Conservation (phyloP, 2,888 invertebrate genomes). For the Calliphora vomitoria region DNA sequence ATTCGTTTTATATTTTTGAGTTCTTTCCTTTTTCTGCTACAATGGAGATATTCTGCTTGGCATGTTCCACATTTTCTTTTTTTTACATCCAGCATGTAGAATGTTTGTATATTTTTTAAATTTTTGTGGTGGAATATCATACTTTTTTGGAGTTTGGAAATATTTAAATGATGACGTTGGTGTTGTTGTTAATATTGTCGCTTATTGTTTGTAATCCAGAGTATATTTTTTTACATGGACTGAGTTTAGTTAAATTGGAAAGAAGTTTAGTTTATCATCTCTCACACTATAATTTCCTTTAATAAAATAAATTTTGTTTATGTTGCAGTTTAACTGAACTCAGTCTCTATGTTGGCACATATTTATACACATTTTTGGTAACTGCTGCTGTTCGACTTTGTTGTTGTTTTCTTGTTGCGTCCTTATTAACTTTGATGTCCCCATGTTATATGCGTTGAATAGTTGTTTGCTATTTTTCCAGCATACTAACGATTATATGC, state of each 20-base stretch:
- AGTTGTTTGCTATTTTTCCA: conserved; percentile 46
- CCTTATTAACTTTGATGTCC: conserved; percentile 43
- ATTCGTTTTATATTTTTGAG: neutral
- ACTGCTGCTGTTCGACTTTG: neutral
- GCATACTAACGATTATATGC: conserved; percentile 52
- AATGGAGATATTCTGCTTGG: neutral
- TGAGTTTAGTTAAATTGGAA: neutral
- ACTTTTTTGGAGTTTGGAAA: conserved; percentile 34
- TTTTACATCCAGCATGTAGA: neutral
- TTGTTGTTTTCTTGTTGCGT: conserved; percentile 44
- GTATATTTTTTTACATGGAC: neutral
- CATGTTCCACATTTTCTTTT: neutral
- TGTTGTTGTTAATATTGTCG: neutral
- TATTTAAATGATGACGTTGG: conserved; percentile 43
- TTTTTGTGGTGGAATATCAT: conserved; percentile 31
- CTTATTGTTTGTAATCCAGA: neutral
- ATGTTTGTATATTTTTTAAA: neutral
- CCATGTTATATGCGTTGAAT: conserved; percentile 27
- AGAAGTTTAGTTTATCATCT: too few relatives aligned
- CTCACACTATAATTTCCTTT: too few relatives aligned
- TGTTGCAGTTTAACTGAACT: neutral
- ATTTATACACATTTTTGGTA: neutral
- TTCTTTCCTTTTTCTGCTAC: neutral
- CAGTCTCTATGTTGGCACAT: neutral
- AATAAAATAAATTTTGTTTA: too few relatives aligned